Evolutionary conservation across 2,113 vertebrate genomes (phyloP).

Genomic region (Mus musculus): DNA sequence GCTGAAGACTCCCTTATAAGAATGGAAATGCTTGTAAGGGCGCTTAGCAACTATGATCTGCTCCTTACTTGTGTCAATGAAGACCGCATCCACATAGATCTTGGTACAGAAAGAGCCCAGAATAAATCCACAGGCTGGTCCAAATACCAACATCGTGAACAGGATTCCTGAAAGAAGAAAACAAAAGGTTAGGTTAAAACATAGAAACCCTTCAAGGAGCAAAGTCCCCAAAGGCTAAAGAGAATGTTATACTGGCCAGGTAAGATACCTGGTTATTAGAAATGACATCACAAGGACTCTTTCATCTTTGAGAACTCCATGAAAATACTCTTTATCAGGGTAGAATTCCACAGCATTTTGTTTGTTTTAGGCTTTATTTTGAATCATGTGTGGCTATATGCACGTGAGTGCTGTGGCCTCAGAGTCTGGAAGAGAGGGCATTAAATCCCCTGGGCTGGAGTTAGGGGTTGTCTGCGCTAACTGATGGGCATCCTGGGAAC

Average conservation of each 20-base stretch:
- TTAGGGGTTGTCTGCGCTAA: no score
- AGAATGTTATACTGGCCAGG: not conserved
- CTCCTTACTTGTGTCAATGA: slow-evolving; percentile 96
- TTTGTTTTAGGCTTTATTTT: not conserved
- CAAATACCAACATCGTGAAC: slow-evolving; percentile 98
- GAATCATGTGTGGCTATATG: not conserved
- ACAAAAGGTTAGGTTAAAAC: slow-evolving; percentile 16
- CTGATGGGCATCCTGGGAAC: not conserved
- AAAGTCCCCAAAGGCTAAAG: not conserved
- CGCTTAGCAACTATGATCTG: fast-evolving
- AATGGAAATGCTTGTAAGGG: fast-evolving
- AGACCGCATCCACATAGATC: slow-evolving; percentile 97
- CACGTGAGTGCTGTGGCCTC: not conserved
- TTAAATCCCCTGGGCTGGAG: no score
- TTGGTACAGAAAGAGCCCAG: slow-evolving; percentile 99
- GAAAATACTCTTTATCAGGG: not conserved
- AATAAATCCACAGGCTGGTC: slow-evolving; percentile 98
- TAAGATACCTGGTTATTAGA: not conserved
- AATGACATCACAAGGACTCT: not conserved
- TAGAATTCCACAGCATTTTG: not conserved
- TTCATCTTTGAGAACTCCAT: not conserved
- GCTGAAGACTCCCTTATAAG: not conserved
- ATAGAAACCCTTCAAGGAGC: not conserved
- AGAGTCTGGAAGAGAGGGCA: not conserved
- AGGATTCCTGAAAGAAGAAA: slow-evolving; percentile 93